phyloP scores from a whole-genome alignment of 2,888 invertebrate genomes.

The Phorcus lineatus region DNA sequence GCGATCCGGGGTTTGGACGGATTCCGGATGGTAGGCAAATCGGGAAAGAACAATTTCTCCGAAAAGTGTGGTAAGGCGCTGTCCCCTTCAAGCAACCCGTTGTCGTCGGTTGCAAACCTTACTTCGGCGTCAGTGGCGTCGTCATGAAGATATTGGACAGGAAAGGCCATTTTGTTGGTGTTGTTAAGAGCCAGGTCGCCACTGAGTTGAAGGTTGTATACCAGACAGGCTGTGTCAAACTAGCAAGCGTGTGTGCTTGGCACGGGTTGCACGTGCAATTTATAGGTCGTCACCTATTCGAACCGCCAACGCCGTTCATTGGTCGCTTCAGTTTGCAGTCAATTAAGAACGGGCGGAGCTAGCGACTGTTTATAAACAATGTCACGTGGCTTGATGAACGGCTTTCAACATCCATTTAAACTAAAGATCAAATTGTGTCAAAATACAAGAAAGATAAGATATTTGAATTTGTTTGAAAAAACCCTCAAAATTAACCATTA shows the following conservation, averaged over 20 bases:
- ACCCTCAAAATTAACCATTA: too few species aligned
- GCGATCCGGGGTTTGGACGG: not conserved
- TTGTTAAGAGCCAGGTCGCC: not conserved
- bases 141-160: not conserved
- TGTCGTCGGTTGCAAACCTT: not conserved
- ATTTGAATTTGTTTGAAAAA: too few species aligned
- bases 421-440: too few species aligned
- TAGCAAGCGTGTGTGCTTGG: not conserved
- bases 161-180: not conserved
- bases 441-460: too few species aligned
- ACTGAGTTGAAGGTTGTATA: not conserved
- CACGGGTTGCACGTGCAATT: constrained; percentile 9
- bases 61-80: not conserved
- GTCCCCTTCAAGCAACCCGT: not conserved
- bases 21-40: constrained; percentile 4
- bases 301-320: constrained; percentile 2
- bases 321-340: not conserved
- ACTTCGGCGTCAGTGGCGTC: not conserved
- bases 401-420: too few species aligned
- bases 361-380: not conserved
- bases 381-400: too few species aligned
- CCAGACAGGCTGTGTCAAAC: not conserved
- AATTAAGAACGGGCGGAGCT: not conserved
- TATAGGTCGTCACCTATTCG: not conserved
- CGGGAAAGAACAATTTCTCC: not conserved